Conservation (phyloP, 64 coral and sea anemone species). For the Platygyra sinensis region DNA sequence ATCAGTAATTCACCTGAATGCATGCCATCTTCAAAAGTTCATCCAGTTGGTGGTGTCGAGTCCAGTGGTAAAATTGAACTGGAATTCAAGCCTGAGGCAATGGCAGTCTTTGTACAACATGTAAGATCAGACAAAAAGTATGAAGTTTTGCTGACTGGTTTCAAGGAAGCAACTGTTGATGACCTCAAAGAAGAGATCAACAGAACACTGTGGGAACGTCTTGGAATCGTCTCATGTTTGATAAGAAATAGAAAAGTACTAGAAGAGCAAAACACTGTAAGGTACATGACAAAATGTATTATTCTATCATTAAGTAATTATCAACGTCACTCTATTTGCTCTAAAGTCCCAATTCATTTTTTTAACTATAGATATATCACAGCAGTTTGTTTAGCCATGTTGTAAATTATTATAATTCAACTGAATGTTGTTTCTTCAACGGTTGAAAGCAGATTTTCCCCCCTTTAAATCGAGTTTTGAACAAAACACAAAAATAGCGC, state of each 20-base stretch:
- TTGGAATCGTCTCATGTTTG: not conserved
- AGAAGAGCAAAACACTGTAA: not conserved
- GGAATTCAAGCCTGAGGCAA: slow-evolving; percentile 1
- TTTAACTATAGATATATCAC: no score
- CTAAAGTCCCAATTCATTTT: no score
- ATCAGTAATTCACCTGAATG: not conserved
- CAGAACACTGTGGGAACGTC: not conserved
- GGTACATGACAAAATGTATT: not conserved
- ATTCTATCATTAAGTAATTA: not conserved
- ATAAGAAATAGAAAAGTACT: not conserved
- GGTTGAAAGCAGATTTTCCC: no score
- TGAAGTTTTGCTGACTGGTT: not conserved
- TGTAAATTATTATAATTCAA: no score
- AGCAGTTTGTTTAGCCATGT: no score
- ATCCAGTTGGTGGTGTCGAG: not conserved
- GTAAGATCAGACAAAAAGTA: not conserved
- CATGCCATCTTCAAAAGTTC: no score
- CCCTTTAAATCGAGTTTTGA: no score
- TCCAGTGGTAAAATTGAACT: not conserved
- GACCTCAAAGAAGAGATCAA: not conserved
- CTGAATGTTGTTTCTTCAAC: no score
- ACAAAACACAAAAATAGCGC: no score
- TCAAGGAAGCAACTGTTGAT: not conserved
- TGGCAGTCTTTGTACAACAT: not conserved
- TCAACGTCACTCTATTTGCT: no score